Base-by-base conservation (phyloP, 2,797 vertebrate species). In the Gadopsis bispinosus region DNA sequence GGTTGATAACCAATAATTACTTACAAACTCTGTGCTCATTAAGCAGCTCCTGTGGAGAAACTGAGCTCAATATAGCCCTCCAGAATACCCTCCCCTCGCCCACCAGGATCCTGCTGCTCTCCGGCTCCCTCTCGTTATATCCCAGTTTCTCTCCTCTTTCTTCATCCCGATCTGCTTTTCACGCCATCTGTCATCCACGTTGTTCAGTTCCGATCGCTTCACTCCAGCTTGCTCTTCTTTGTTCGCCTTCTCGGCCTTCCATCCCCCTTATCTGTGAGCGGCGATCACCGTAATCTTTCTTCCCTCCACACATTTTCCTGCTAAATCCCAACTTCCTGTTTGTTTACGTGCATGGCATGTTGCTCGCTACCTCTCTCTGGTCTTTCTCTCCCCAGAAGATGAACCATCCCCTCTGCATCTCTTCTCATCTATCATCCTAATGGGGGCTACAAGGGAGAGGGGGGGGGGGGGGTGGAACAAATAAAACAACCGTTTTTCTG, bases 1-100 rank as follows among this genome's bases (percentile, higher is more conserved):
- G 91, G 91, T 89, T 95, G 93, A 94, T 94, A 95, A 91, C 93
- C 91, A 86, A 93, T 94, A 94, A 95, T 95, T 95, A 95, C 91
- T 92, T 85, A 89, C 85, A 91, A 93, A 93, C 85, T 91, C 89
- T 69, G 86, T 60, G 87, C 90, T 92, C 90, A 92, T 94, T 94
- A 94, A 91, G 83, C 87, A 66, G 86, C 86, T 91, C 92, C 92
- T 86, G 91, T 77, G 77, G 94, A 87, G 93, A 88, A 79, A 87
- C 70, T 31, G 77, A 85, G 90, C 91, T 88, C 73, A 37, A 89
- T 90, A 89, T 91, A 92, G 86, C 91, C 87, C 87, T 83, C 84
- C 83, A 88, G 81, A 83, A 77, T 83, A 80, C 83, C 87, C 88
- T 75, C 85, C 89, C 83, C 84, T 90, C 86, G 59, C 88, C 84